A percentile compares a stretch with the other conserved stretches of the same genome.
Evolutionary conservation across 1,140 invertebrate species (phyloP).

Genomic region (Lepidurus apus): DNA sequence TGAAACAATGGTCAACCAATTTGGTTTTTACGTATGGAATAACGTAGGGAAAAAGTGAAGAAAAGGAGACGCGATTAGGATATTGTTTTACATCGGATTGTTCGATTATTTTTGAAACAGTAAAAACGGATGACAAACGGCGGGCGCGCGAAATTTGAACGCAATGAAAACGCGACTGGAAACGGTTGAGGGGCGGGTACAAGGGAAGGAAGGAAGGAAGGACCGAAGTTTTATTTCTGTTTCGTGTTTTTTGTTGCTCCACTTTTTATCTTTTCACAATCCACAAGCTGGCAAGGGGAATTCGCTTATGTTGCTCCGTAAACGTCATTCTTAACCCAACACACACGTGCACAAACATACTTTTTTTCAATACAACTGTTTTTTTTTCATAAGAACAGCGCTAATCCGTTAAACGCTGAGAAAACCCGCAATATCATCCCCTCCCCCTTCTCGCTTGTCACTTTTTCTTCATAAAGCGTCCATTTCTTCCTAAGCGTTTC

Average conservation of each 20-base stretch:
- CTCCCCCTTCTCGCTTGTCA: background rate
- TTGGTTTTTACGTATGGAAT: no score
- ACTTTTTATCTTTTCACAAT: background rate
- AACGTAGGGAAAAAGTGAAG: no score
- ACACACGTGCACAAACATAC: slow-evolving; percentile 10
- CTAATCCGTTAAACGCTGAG: background rate
- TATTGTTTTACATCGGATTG: no score
- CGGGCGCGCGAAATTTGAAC: no score
- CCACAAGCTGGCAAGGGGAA: background rate
- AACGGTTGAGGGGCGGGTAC: background rate
- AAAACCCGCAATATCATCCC: background rate
- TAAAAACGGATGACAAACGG: no score
- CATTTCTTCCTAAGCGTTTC: no score
- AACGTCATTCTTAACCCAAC: background rate
- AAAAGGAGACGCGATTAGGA: no score
- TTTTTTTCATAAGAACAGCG: slow-evolving; percentile 19
- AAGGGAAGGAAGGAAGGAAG: background rate
- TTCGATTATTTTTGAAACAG: no score
- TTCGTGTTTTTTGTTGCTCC: background rate
- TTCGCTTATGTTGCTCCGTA: background rate
- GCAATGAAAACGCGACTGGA: no score
- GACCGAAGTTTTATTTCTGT: background rate
- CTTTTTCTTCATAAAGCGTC: background rate
- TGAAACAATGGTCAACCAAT: no score
- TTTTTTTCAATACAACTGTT: slow-evolving; percentile 9